phyloP scores from a whole-genome alignment of 1,140 invertebrate genomes.

The Eueides isabella region DNA sequence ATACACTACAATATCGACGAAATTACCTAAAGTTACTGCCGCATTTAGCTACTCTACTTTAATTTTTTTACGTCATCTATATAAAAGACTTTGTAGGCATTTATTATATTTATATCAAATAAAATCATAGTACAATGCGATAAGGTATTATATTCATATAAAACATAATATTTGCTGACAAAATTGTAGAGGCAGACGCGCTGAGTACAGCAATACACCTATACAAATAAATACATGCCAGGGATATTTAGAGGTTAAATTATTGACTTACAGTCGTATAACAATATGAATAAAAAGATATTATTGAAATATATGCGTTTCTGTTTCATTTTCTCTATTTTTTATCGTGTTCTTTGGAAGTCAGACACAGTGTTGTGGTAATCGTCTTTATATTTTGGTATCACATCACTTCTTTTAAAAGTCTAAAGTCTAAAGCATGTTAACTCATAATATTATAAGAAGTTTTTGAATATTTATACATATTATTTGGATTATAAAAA shows the following conservation, averaged over 20 bases:
- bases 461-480: too few species aligned
- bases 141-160: constrained; percentile 17
- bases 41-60: neutral
- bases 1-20: neutral
- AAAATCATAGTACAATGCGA: neutral
- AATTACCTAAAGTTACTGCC: neutral
- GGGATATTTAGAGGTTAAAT: constrained; percentile 46
- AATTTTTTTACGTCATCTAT: neutral
- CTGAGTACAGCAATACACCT: constrained; percentile 47
- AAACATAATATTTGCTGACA: neutral
- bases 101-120: neutral
- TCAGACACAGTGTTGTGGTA: neutral
- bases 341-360: neutral
- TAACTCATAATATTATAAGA: too few species aligned
- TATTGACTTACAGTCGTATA: constrained; percentile 9
- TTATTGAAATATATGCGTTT: neutral
- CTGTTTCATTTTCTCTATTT: neutral
- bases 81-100: neutral
- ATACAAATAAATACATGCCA: constrained; percentile 53
- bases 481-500: too few species aligned
- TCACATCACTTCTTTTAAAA: too few species aligned
- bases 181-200: constrained; percentile 11
- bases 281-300: constrained; percentile 19
- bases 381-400: neutral
- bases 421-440: too few species aligned